Conservation (phyloP, 2,888 invertebrate species). For the Cephonodes hylas region DNA sequence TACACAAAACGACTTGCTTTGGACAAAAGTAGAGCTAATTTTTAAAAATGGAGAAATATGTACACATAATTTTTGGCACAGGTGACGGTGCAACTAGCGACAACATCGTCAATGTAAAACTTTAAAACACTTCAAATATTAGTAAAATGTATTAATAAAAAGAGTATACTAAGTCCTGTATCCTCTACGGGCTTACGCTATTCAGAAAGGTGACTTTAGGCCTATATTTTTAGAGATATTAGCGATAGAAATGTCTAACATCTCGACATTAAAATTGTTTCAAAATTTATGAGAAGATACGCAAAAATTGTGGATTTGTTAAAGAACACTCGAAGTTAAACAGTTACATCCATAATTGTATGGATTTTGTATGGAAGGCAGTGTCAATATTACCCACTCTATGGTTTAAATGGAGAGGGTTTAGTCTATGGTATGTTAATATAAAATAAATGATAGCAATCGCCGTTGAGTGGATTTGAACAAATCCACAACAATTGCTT, state of each 20-base stretch:
- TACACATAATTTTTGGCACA: conserved; percentile 76
- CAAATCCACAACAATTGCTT: neutral
- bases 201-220: conserved; percentile 62
- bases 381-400: neutral
- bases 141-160: conserved; percentile 50
- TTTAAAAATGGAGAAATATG: conserved; percentile 62
- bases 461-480: neutral
- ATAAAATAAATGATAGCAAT: neutral
- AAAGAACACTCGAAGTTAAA: neutral
- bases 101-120: conserved; percentile 50
- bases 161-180: conserved; percentile 70
- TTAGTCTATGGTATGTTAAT: neutral
- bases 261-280: conserved; percentile 1
- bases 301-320: neutral
- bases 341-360: neutral
- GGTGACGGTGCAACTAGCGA: conserved; percentile 62
- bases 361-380: neutral
- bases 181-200: conserved; percentile 74
- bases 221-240: conserved; percentile 49
- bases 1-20: neutral
- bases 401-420: neutral
- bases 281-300: neutral
- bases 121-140: conserved; percentile 46
- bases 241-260: neutral
- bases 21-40: conserved; percentile 13